A percentile compares a stretch with the other conserved stretches of the same genome.
Conservation (phyloP, 2,797 vertebrate genomes). For the Nannoperca australis region DNA sequence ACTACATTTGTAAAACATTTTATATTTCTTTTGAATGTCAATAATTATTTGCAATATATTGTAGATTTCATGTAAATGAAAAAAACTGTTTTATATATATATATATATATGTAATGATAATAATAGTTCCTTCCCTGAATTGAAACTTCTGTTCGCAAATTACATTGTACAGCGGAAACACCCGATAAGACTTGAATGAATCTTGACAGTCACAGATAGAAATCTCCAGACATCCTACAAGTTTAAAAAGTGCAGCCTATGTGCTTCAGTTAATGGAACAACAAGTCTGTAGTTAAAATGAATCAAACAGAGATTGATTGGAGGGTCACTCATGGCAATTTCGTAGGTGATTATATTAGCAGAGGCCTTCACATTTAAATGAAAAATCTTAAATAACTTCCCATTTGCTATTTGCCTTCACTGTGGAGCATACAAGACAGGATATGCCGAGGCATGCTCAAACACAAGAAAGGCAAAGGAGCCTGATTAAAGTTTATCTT, state of each 20-base stretch:
- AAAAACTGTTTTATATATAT: too few relatives aligned
- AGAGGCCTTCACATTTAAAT: slow-evolving; percentile 85
- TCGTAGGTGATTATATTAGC: slow-evolving; percentile 81
- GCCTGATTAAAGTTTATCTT: slow-evolving; percentile 91
- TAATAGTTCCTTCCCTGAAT: not conserved
- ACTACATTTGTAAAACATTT: not conserved
- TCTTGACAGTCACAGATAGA: slow-evolving; percentile 54
- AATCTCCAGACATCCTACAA: slow-evolving; percentile 37
- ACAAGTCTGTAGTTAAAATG: slow-evolving; percentile 74
- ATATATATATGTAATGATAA: too few relatives aligned
- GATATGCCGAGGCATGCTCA: slow-evolving; percentile 86
- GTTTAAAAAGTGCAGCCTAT: slow-evolving; percentile 53
- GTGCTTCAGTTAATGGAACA: slow-evolving; percentile 76
- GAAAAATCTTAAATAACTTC: slow-evolving; percentile 83
- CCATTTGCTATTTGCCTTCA: slow-evolving; percentile 86
- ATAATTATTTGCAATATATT: not conserved
- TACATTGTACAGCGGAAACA: slow-evolving; percentile 10
- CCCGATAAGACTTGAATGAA: slow-evolving; percentile 37
- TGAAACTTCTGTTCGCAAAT: slow-evolving; percentile 21
- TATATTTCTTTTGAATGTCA: not conserved
- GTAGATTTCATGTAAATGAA: not conserved
- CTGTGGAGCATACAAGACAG: slow-evolving; percentile 72
- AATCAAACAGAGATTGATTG: slow-evolving; percentile 80
- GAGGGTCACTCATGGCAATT: slow-evolving; percentile 77
- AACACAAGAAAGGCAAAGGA: slow-evolving; percentile 81